These are phyloP conservation scores for Chaetodon auriga DNA, from an alignment of 2,113 vertebrate genomes.

Conservation along the genomic window DNA sequence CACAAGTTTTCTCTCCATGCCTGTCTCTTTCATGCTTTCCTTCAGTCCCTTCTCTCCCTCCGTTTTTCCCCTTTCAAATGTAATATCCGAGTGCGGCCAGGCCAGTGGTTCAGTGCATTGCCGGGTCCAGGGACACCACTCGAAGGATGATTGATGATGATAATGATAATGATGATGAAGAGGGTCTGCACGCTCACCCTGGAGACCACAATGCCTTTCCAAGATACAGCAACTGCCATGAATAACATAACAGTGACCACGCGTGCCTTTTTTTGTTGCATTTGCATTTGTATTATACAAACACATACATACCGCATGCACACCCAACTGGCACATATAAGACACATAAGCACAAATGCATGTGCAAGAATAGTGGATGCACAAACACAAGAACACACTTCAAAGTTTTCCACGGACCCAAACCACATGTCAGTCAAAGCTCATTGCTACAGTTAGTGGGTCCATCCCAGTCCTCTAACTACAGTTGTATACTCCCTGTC, in stretches of 20 bases:
- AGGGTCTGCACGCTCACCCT: slow-evolving; percentile 61
- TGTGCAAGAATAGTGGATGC: slow-evolving; percentile 18
- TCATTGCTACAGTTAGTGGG: slow-evolving; percentile 35
- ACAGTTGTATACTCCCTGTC: slow-evolving; percentile 4
- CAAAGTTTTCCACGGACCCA: slow-evolving; percentile 25
- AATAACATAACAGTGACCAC: slow-evolving; percentile 70
- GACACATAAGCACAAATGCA: slow-evolving; percentile 32
- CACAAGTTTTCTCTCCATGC: background rate
- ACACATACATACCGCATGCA: background rate
- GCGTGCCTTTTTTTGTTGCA: slow-evolving; percentile 9
- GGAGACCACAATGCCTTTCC: slow-evolving; percentile 68
- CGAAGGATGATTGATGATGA: slow-evolving; percentile 74
- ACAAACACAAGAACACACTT: slow-evolving; percentile 42
- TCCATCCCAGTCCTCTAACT: slow-evolving; percentile 54
- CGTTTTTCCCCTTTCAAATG: slow-evolving; percentile 39
- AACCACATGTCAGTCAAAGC: slow-evolving; percentile 55
- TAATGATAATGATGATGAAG: slow-evolving; percentile 77
- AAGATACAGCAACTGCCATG: slow-evolving; percentile 63
- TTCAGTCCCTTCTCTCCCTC: slow-evolving; percentile 6
- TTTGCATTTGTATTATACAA: slow-evolving; percentile 29
- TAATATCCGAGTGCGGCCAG: slow-evolving; percentile 42
- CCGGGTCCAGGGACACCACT: slow-evolving; percentile 49
- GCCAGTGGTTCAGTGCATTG: slow-evolving; percentile 46
- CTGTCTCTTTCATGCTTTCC: slow-evolving; percentile 11
- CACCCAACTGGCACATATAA: slow-evolving; percentile 19